These are phyloP conservation scores for Mesochorus sp. DNA, from an alignment of 2,888 invertebrate genomes.

Conservation along the genomic window DNA sequence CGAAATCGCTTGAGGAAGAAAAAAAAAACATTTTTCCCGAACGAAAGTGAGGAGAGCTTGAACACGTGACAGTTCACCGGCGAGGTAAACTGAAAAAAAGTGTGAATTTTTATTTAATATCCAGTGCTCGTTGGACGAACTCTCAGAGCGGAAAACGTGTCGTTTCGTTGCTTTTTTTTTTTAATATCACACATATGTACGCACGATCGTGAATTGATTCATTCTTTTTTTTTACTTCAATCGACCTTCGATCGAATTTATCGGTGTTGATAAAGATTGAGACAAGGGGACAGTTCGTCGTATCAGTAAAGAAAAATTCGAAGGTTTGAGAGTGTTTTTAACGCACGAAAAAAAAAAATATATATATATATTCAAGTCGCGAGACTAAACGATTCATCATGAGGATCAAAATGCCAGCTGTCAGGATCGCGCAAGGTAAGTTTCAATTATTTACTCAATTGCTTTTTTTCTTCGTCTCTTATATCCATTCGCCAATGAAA, in stretches of 20 bases:
- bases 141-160: neutral
- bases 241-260: no score
- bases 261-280: no score
- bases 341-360: conserved; percentile 50
- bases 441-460: neutral
- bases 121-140: neutral
- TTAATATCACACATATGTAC: neutral
- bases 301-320: neutral
- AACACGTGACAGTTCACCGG: no score
- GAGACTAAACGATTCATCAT: conserved; percentile 86
- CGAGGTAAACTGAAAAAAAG: no score
- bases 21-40: no score
- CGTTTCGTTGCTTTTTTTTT: neutral
- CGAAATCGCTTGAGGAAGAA: no score
- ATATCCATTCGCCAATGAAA: neutral
- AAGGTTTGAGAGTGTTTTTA: conserved; percentile 38
- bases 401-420: conserved; percentile 99
- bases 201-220: neutral
- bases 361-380: no score
- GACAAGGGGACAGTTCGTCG: no score
- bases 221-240: neutral
- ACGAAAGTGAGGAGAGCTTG: no score
- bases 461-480: neutral
- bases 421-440: conserved; percentile 98
- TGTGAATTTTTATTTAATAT: neutral